These are phyloP conservation scores for Sebastes oblongus DNA, from an alignment of 2,797 vertebrate species.

Conservation along the genomic window DNA sequence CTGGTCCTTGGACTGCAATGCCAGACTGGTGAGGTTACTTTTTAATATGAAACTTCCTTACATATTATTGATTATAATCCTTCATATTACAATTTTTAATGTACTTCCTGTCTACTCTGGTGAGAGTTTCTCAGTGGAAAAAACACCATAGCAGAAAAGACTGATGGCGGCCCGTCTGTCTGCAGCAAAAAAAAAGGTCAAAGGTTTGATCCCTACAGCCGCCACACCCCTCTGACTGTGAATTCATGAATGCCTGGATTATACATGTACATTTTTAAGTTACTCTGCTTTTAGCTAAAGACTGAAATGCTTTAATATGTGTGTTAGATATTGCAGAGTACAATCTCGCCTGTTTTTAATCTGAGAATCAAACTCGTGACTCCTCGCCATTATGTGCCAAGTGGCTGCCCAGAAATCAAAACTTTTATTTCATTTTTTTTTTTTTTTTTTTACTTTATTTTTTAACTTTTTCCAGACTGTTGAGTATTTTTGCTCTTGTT, in stretches of 20 bases:
- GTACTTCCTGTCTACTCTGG: conserved; percentile 44
- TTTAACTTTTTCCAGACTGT: conserved; percentile 23
- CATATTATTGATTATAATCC: conserved; percentile 59
- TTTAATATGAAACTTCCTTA: conserved; percentile 40
- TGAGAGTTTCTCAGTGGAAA: conserved; percentile 25
- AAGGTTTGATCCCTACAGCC: conserved; percentile 25
- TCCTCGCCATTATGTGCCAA: conserved; percentile 38
- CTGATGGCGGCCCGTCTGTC: conserved; percentile 16
- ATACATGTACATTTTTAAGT: conserved; percentile 14
- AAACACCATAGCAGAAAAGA: conserved; percentile 20
- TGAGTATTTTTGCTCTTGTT: conserved; percentile 45
- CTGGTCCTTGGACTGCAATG: conserved; percentile 51
- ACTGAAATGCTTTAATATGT: conserved; percentile 48
- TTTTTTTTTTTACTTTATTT: background rate
- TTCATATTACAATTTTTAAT: conserved; percentile 63
- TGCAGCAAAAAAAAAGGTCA: conserved; percentile 31
- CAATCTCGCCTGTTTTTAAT: conserved; percentile 39
- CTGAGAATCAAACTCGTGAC: conserved; percentile 4
- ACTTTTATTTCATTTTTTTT: background rate
- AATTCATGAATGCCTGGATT: conserved; percentile 24
- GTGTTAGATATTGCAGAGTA: conserved; percentile 50
- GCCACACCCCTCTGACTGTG: conserved; percentile 48
- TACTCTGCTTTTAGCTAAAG: conserved; percentile 50
- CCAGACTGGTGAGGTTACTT: conserved; percentile 46
- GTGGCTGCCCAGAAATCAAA: conserved; percentile 48